Percentiles rank a stretch among this genome's conserved stretches.
Conservation (phyloP, 2,888 invertebrate species). For the Troides oblongomaculatus region DNA sequence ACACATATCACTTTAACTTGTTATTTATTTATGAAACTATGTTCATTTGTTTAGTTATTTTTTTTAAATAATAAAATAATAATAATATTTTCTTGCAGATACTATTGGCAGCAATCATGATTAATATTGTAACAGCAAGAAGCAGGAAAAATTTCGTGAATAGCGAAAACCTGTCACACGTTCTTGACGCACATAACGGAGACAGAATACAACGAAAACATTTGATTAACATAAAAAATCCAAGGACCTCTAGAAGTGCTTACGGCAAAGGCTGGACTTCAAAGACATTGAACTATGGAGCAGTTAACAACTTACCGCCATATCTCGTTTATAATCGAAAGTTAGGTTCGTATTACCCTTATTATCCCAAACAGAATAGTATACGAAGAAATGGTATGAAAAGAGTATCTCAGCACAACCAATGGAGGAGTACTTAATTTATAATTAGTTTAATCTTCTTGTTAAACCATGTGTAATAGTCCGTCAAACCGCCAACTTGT, state of each 20-base stretch:
- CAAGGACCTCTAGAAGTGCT: conserved; percentile 6
- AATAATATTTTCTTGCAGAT: conserved; percentile 18
- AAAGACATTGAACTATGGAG: conserved; percentile 4
- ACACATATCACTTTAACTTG: too few species aligned
- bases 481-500: too few species aligned
- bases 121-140: conserved; percentile 12
- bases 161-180: neutral
- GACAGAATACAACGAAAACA: neutral
- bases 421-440: conserved; percentile 19
- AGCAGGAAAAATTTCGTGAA: neutral
- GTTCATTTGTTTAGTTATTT: too few species aligned
- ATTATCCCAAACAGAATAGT: conserved; percentile 25
- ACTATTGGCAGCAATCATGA: conserved; percentile 12
- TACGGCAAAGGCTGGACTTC: conserved; percentile 17
- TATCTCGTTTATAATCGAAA: conserved; percentile 26
- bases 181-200: too few species aligned
- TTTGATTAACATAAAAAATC: neutral
- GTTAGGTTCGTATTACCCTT: conserved; percentile 26
- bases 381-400: conserved; percentile 21
- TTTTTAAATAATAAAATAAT: too few species aligned
- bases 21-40: too few species aligned
- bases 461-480: too few species aligned
- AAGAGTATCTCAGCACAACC: conserved; percentile 7
- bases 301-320: conserved; percentile 12
- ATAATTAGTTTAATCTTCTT: neutral